A percentile compares a stretch with the other conserved stretches of the same genome.
phyloP scores from a whole-genome alignment of 30 jellyfish, hydroid and myxozoan genomes.

The Aurelia sp. region DNA sequence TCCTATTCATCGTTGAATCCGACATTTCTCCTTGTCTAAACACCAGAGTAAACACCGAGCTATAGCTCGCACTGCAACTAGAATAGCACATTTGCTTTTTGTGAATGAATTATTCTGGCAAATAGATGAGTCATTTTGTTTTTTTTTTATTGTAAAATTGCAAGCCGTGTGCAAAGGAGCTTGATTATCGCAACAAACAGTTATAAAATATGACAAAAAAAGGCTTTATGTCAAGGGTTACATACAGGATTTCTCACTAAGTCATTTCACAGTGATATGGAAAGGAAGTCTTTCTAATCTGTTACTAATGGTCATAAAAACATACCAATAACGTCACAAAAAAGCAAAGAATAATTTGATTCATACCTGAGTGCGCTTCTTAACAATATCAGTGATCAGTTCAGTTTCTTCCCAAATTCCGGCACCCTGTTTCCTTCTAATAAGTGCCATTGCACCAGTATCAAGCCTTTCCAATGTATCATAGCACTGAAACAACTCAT shows the following conservation, averaged over 20 bases:
- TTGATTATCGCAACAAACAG: background rate
- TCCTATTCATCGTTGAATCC: no score
- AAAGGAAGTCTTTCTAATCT: background rate
- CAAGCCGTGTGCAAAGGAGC: background rate
- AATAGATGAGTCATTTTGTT: no score
- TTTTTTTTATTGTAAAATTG: no score
- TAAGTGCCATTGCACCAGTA: conserved; percentile 33
- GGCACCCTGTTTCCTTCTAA: conserved; percentile 58
- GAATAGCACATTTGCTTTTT: no score
- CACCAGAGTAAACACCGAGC: no score
- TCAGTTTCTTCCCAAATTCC: conserved; percentile 75
- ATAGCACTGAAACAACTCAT: conserved; percentile 41
- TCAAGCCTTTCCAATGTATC: conserved; percentile 59
- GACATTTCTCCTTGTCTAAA: no score
- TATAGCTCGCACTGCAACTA: no score
- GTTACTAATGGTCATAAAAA: background rate
- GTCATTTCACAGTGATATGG: no score
- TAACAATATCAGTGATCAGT: conserved; percentile 28
- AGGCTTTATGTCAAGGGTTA: no score
- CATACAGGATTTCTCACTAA: no score
- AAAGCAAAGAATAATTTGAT: background rate
- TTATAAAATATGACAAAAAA: no score
- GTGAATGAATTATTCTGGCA: no score
- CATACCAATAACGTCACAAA: background rate
- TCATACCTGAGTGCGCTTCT: conserved; percentile 59